Base-by-base conservation (phyloP, 2,113 vertebrate species). In the Penelope pileata region DNA sequence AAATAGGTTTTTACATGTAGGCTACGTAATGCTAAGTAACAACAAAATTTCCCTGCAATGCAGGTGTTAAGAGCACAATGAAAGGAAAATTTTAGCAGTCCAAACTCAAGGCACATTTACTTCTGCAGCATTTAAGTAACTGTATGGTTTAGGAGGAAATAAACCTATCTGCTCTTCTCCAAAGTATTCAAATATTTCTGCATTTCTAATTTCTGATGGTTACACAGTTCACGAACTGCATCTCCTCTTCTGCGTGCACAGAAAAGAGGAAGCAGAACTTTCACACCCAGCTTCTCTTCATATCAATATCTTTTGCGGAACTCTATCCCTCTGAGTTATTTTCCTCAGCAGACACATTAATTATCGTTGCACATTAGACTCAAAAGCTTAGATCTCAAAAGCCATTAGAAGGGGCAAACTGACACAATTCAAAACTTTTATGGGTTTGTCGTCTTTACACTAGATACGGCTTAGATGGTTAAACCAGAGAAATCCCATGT, bases 231-330 rank as follows among this genome's bases (percentile, higher is more conserved):
- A 0, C 60, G 84, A 79, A 27, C 86, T 60, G n/a, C 22, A 78
- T 84, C 36, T 89, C 86, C 95, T 92, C 48, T 48, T 87, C 48
- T 48, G 19, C 54, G 66, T 7, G 7, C 54, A 66, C 43, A 75
- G 51, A 93, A 94, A 95, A 92, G 62, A 87, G 93, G 91, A 96
- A 96, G 78, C 27, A 38, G 75, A 93, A 85, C 53, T 3, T 47
- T 62, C 45, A 69, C 18, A 13, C 4, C 12, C 75, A 70, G 12
- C n/a, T 60, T 82, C 38, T 60, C 72, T 27, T 64, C 21, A 4
- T 30, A 66, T 8, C 29, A 81, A 81, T 54, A 32, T 23, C 27
- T 80, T 68, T 77, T 29, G 26, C 81, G 93, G 87, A 79, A 11
- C 27, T 79, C 60, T 64, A 60, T 26, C 9, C 12, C 12, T 0